These are phyloP conservation scores for Cnemophilus loriae DNA, from an alignment of 2,113 vertebrate species.

Conservation along the genomic window DNA sequence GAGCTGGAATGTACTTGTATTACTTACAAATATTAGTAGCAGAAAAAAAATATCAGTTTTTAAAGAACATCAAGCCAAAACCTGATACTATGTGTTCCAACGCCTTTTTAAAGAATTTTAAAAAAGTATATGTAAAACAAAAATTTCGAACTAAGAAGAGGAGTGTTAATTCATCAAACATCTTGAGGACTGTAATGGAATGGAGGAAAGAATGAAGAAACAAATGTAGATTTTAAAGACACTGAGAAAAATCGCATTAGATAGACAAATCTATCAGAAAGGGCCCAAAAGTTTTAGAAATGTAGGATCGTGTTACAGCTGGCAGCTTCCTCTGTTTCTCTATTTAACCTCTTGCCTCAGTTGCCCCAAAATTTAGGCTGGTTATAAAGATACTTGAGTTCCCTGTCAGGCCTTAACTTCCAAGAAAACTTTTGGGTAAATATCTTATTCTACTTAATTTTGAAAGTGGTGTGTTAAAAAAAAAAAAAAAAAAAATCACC, in stretches of 20 bases:
- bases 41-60: background rate
- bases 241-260: background rate
- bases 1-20: background rate
- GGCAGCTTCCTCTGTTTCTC: background rate
- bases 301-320: accelerated
- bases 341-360: background rate
- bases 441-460: background rate
- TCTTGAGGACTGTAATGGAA: background rate
- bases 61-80: background rate
- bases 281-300: background rate
- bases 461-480: background rate
- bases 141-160: background rate
- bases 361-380: background rate
- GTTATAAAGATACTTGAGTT: background rate
- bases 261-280: background rate
- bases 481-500: background rate
- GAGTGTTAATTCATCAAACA: background rate
- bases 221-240: background rate
- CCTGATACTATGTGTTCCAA: background rate
- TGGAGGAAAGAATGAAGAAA: background rate
- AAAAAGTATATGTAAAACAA: background rate
- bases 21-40: background rate
- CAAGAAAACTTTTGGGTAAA: background rate
- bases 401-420: background rate
- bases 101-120: accelerated